Percentiles rank a stretch among this genome's conserved stretches.
phyloP scores from a whole-genome alignment of 1,140 invertebrate species.

The Micrasema longulum region DNA sequence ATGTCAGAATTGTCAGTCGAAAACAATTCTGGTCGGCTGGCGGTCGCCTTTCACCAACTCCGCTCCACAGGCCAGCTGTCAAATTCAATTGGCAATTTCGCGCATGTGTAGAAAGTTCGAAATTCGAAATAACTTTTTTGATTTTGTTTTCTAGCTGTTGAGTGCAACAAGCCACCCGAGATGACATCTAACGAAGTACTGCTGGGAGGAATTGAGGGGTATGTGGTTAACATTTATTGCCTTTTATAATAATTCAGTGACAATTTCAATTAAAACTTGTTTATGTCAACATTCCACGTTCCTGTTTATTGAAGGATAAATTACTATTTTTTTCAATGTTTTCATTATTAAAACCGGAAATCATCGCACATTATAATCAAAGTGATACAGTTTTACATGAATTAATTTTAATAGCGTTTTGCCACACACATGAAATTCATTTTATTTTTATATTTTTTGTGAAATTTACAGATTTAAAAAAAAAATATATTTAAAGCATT shows the following conservation, averaged over 20 bases:
- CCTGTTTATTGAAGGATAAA: slow-evolving; percentile 14
- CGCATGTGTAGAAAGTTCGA: background rate
- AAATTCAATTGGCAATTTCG: background rate
- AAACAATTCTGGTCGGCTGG: slow-evolving; percentile 2
- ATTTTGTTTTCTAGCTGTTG: slow-evolving; percentile 14
- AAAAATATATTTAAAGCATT: too few relatives aligned
- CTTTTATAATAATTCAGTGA: background rate
- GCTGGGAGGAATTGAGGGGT: slow-evolving; percentile 50
- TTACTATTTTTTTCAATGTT: background rate
- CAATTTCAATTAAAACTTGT: slow-evolving; percentile 11
- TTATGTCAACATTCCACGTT: slow-evolving; percentile 17
- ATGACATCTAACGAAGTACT: slow-evolving; percentile 41
- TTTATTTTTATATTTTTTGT: too few relatives aligned
- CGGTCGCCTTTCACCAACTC: slow-evolving; percentile 43
- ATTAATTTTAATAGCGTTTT: too few relatives aligned
- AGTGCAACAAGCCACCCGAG: background rate
- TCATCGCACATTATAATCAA: background rate
- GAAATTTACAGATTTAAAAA: too few relatives aligned
- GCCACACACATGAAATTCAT: too few relatives aligned
- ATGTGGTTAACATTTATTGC: slow-evolving; percentile 18
- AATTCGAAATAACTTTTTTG: background rate
- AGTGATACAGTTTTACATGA: too few relatives aligned
- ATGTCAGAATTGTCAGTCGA: slow-evolving; percentile 31
- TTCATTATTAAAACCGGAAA: background rate
- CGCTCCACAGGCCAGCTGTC: slow-evolving; percentile 16